Evolutionary conservation across 2,113 vertebrate species (phyloP), one percentile per base, ranked within the genome.

Genomic region (Spilogale gracilis): DNA sequence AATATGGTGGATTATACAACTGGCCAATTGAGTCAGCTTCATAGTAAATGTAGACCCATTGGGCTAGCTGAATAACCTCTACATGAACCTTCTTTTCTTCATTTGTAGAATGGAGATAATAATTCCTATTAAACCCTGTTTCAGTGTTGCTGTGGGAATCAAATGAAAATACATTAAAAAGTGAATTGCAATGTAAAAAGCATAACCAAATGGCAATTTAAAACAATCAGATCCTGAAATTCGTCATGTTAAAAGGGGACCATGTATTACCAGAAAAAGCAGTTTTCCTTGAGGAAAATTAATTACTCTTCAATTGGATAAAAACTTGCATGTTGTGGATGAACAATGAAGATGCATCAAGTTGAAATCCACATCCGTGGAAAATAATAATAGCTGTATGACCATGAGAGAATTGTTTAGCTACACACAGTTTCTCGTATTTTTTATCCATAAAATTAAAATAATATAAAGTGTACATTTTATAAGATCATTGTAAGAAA

Each of bases 111-210:
- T 48, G 32, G 61, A 63, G 38, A 96, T 95, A 85, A 89, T 94
- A 92, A 96, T 96, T 97, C 69, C 90, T 90, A 87, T 92, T 97
- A 96, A 95, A 81, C 20, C 25, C 9, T 56, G 48, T 92, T 94
- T 94, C 54, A 95, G 45, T 78, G 67, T 95, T 95, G 93, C 93
- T 96, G 90, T 92, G 71, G 71, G 89, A 97, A 96, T 97, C 96
- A 96, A 97, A 96, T 80, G 85, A 89, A 96, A 97, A 73, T 76
- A 71, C 84, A 92, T 97, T 97, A 98, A 96, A 94, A 96, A 91
- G 74, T 92, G 92, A 96, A 96, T 52, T 91, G 94, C 94, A 88
- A 94, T 96, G 87, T 98, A 91, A 80, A 96, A 96, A 92, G 91
- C 94, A 94, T 92, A 95, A 92, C 95, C 94, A 94, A 97, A 97